Evolutionary conservation across 2,113 vertebrate genomes (phyloP).

Genomic region (Centropristis striata): DNA sequence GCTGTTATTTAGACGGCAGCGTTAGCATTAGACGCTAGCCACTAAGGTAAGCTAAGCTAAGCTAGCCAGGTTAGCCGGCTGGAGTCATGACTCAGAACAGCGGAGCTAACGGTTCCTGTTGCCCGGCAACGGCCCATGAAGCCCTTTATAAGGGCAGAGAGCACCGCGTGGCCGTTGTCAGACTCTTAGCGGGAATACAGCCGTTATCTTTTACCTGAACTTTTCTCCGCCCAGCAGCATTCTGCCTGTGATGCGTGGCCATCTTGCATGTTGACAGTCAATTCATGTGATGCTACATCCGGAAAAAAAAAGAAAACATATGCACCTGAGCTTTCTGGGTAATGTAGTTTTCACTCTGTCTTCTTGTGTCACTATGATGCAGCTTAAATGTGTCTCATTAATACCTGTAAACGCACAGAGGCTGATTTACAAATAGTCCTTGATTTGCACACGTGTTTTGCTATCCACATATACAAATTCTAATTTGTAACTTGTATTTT

Average conservation of each 20-base stretch:
- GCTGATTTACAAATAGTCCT: too few species aligned
- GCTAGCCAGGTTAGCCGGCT: slow-evolving; percentile 77
- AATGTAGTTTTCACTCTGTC: slow-evolving; percentile 57
- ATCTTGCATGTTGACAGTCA: slow-evolving; percentile 99
- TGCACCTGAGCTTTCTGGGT: slow-evolving; percentile 64
- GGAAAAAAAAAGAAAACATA: slow-evolving; percentile 70
- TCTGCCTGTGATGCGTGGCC: slow-evolving; percentile 99
- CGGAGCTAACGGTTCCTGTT: background rate
- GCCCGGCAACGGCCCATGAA: background rate
- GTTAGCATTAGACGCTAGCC: slow-evolving; percentile 57
- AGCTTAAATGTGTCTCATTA: too few species aligned
- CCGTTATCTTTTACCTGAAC: slow-evolving; percentile 88
- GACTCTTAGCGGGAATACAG: background rate
- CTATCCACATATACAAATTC: too few species aligned
- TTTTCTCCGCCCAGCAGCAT: slow-evolving; percentile 98
- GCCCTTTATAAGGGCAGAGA: background rate
- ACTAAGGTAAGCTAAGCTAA: slow-evolving; percentile 62
- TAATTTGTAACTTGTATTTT: too few species aligned
- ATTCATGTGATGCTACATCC: slow-evolving; percentile 89
- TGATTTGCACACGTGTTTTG: too few species aligned
- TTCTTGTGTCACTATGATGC: rapidly evolving
- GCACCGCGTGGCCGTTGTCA: background rate
- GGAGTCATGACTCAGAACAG: slow-evolving; percentile 59
- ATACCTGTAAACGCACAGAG: too few species aligned
- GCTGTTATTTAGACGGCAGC: slow-evolving; percentile 6